Conservation (phyloP, 2,113 vertebrate genomes). For the Gracilinanus agilis region DNA sequence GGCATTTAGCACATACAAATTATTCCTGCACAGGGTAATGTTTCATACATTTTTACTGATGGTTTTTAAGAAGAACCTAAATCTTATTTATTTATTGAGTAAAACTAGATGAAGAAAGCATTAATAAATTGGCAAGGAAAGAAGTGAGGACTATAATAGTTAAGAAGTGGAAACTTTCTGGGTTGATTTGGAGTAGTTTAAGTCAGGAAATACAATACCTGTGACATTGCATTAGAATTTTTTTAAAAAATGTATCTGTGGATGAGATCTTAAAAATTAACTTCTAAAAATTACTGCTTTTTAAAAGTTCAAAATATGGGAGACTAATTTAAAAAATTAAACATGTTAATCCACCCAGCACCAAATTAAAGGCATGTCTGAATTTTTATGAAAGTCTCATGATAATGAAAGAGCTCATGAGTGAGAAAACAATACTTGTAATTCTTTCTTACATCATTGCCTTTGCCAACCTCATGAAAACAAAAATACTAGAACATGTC, state of each 20-base stretch:
- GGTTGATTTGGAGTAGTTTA: constrained; percentile 49
- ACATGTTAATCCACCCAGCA: constrained; percentile 50
- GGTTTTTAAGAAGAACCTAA: constrained; percentile 21
- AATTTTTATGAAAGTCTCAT: constrained; percentile 58
- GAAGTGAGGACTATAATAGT: neutral
- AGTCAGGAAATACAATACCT: constrained; percentile 18
- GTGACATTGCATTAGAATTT: constrained; percentile 4
- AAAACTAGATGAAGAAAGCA: constrained; percentile 44
- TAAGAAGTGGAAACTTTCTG: constrained; percentile 53
- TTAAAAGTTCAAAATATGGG: constrained; percentile 56
- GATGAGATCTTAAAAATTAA: constrained; percentile 56
- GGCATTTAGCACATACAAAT: constrained; percentile 40
- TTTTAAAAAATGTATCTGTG: constrained; percentile 41
- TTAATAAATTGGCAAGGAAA: constrained; percentile 15
- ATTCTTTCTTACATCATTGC: constrained; percentile 71
- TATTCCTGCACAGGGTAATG: neutral
- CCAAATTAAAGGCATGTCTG: constrained; percentile 61
- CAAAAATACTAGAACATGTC: constrained; percentile 60
- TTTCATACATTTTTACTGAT: neutral
- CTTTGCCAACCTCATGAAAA: constrained; percentile 67
- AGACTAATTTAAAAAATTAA: constrained; percentile 44
- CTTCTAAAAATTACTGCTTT: neutral
- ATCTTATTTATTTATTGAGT: neutral
- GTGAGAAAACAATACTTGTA: constrained; percentile 72
- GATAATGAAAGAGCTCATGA: constrained; percentile 67